Evolutionary conservation across 1,140 invertebrate genomes (phyloP).

Genomic region (Drosophila hydei): DNA sequence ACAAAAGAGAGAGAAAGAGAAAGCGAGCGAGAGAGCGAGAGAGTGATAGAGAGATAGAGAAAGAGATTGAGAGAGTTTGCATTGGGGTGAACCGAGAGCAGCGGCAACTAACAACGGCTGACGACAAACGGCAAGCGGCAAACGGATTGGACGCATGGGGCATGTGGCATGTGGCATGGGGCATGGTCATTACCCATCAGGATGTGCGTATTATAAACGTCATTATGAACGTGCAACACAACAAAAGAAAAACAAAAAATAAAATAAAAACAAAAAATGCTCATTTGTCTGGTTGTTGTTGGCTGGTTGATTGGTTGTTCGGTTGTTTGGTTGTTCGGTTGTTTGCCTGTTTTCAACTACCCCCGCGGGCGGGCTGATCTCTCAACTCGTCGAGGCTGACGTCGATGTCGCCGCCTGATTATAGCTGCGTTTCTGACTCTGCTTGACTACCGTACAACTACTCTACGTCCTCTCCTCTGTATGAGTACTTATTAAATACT

Average conservation of each 20-base stretch:
- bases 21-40: neutral
- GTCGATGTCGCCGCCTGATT: constrained; percentile 48
- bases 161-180: neutral
- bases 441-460: constrained; percentile 61
- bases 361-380: constrained; percentile 51
- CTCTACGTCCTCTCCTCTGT: constrained; percentile 21
- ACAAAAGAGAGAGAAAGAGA: neutral
- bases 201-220: constrained; percentile 43
- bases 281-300: constrained; percentile 32
- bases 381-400: constrained; percentile 28
- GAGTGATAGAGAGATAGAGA: neutral
- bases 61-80: neutral
- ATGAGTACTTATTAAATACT: constrained; percentile 27
- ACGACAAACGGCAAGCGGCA: constrained; percentile 1
- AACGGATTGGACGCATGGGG: neutral
- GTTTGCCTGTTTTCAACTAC: constrained; percentile 42
- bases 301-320: constrained; percentile 11
- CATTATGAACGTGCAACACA: constrained; percentile 46
- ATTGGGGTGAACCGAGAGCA: neutral
- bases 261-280: constrained; percentile 4
- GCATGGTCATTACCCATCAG: constrained; percentile 25
- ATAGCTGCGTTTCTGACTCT: constrained; percentile 38
- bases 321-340: constrained; percentile 7
- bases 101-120: constrained; percentile 2
- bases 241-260: neutral